Base-by-base conservation (phyloP, 1,140 invertebrate species). In the Mya arenaria region DNA sequence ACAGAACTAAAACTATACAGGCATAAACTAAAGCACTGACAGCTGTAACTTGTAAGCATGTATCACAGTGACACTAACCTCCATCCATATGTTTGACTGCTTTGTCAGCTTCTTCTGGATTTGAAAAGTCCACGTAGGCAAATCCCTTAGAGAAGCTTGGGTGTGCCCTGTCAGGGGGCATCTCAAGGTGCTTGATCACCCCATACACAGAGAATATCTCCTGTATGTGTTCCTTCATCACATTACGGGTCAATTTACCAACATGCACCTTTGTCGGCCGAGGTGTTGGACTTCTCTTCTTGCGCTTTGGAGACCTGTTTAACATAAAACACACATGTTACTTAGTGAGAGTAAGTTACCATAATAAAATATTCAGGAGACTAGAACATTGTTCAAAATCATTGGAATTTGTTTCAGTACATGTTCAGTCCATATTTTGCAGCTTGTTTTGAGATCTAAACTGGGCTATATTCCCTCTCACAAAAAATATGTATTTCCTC, bases 71-170 rank as follows among this genome's bases (percentile, higher is more conserved):
- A n/a, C n/a, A n/a, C n/a, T n/a, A n/a, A n/a, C 97, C 98, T 92
- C 98, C 98, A 94, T 99, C 98, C 98, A 99, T 99, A 88, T 99
- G 97, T 93, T 99, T 99, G 95, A 99, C 97, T 0, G 98, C 98
- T 94, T 98, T 98, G 93, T 99, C 98, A 44, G 98, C 98, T 93
- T 99, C 98, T 89, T 99, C 98, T 3, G 97, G 93, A 78, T 95
- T 98, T 84, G 95, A 96, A 93, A 96, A 99, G 89, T 99, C 98
- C 6, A 99, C 96, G 92, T 99, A 99, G 10, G 97, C 97, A 94
- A 97, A 97, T 15, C 98, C 97, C 30, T 96, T 94, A 28, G 97
- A 96, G 84, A 97, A 94, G 90, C 97, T 95, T 0, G 96, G 95
- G 92, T 99, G 97, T 48, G 96, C 93, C 80, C 97, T 95, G 87